Evolutionary conservation across 1,140 invertebrate genomes (phyloP).

Genomic region (Dinothrombium tinctorium): DNA sequence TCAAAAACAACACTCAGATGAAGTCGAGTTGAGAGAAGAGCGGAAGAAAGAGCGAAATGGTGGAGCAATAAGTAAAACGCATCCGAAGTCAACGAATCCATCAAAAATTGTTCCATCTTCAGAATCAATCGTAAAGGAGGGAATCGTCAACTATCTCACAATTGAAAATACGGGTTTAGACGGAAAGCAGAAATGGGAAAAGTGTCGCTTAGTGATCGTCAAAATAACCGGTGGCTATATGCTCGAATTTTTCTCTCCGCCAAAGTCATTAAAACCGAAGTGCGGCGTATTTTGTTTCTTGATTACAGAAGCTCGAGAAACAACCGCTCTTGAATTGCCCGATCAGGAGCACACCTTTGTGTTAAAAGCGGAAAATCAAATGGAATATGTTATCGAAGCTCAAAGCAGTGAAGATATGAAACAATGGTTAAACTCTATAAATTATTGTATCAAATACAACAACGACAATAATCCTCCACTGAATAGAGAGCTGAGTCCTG

Average conservation of each 20-base stretch:
- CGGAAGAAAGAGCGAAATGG: no score
- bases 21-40: no score
- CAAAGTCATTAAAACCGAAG: slow-evolving; percentile 55
- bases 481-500: background rate
- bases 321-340: slow-evolving; percentile 85
- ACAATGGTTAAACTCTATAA: slow-evolving; percentile 60
- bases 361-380: slow-evolving; percentile 57
- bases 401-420: slow-evolving; percentile 66
- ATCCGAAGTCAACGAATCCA: no score
- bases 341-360: slow-evolving; percentile 93
- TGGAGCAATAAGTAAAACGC: no score
- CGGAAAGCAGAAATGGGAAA: slow-evolving; percentile 81
- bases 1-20: no score
- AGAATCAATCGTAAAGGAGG: slow-evolving; percentile 40
- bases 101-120: slow-evolving; percentile 7
- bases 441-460: slow-evolving; percentile 46
- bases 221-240: slow-evolving; percentile 79
- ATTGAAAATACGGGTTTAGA: slow-evolving; percentile 78
- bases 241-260: slow-evolving; percentile 84
- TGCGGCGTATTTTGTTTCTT: slow-evolving; percentile 83
- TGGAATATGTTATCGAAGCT: slow-evolving; percentile 88
- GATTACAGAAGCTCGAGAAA: slow-evolving; percentile 76
- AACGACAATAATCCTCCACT: background rate
- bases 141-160: slow-evolving; percentile 61
- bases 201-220: slow-evolving; percentile 61